A percentile compares a stretch with the other conserved stretches of the same genome.
Conservation (phyloP, 2,888 invertebrate genomes). For the Agrotis clavis region DNA sequence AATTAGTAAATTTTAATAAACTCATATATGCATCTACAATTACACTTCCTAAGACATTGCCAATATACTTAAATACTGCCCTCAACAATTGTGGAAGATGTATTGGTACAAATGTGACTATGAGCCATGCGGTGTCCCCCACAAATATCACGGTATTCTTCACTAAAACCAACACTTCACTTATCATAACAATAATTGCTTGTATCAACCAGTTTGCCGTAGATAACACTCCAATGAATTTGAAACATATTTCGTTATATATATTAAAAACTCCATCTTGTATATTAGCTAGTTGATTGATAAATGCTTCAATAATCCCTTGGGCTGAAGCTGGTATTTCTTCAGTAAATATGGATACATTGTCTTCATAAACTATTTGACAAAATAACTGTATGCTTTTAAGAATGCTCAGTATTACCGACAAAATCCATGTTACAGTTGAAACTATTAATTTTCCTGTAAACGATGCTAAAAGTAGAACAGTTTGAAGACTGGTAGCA, state of each 20-base stretch:
- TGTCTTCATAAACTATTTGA: slow-evolving; percentile 87
- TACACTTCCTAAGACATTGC: slow-evolving; percentile 65
- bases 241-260: slow-evolving; percentile 65
- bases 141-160: slow-evolving; percentile 79
- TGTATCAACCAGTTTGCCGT: slow-evolving; percentile 70
- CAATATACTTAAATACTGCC: slow-evolving; percentile 70
- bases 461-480: slow-evolving; percentile 78
- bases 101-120: slow-evolving; percentile 84
- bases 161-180: slow-evolving; percentile 76
- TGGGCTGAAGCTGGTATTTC: slow-evolving; percentile 79
- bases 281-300: slow-evolving; percentile 65
- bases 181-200: slow-evolving; percentile 69
- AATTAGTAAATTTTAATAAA: slow-evolving; percentile 83
- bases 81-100: slow-evolving; percentile 81
- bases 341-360: slow-evolving; percentile 81
- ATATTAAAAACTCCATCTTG: slow-evolving; percentile 69
- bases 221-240: slow-evolving; percentile 65
- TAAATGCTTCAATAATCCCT: slow-evolving; percentile 64
- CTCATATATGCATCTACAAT: slow-evolving; percentile 79
- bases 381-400: slow-evolving; percentile 77
- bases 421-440: slow-evolving; percentile 71
- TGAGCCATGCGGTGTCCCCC: slow-evolving; percentile 84
- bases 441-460: slow-evolving; percentile 83
- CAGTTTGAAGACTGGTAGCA: slow-evolving; percentile 76
- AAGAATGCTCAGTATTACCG: slow-evolving; percentile 68